Conservation (phyloP, 1,140 invertebrate genomes). For the Hypsibius dujardini region DNA sequence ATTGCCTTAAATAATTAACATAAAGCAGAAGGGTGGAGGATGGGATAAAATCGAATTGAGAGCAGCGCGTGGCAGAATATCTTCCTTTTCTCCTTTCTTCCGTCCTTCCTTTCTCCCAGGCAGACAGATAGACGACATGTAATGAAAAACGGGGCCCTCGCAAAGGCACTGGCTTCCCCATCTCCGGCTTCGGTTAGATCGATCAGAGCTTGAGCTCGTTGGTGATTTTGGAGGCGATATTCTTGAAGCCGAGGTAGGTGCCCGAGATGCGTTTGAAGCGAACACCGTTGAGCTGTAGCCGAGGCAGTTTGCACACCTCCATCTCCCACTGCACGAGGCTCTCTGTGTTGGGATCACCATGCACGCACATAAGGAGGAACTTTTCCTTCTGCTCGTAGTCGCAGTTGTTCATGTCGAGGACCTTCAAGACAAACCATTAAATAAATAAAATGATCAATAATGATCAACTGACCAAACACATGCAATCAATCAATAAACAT, state of each 20-base stretch:
- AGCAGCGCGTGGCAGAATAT: no score
- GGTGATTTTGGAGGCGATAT: conserved; percentile 99
- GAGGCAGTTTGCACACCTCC: conserved; percentile 96
- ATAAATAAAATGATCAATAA: no score
- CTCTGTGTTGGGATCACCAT: conserved; percentile 95
- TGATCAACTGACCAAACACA: no score
- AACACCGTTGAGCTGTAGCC: conserved; percentile 92
- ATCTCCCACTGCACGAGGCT: conserved; percentile 46
- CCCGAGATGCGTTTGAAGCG: conserved; percentile 96
- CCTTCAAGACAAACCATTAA: conserved; percentile 60
- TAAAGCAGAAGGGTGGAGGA: no score
- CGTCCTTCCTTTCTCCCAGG: no score
- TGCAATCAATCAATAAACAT: no score
- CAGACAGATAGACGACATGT: no score
- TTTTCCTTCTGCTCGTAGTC: conserved; percentile 97
- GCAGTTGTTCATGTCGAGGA: conserved; percentile 94
- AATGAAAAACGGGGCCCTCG: no score
- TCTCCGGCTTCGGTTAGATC: not conserved
- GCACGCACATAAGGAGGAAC: conserved; percentile 88
- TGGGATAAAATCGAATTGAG: no score
- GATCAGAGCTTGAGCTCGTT: conserved; percentile 95
- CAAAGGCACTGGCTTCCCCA: no score
- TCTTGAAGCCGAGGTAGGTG: conserved; percentile 99
- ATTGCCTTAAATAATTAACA: no score
- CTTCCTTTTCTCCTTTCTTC: no score